A percentile compares a stretch with the other conserved stretches of the same genome.
These are phyloP conservation scores for Tapirus indicus DNA, from an alignment of 2,797 vertebrate species.

Conservation along the genomic window DNA sequence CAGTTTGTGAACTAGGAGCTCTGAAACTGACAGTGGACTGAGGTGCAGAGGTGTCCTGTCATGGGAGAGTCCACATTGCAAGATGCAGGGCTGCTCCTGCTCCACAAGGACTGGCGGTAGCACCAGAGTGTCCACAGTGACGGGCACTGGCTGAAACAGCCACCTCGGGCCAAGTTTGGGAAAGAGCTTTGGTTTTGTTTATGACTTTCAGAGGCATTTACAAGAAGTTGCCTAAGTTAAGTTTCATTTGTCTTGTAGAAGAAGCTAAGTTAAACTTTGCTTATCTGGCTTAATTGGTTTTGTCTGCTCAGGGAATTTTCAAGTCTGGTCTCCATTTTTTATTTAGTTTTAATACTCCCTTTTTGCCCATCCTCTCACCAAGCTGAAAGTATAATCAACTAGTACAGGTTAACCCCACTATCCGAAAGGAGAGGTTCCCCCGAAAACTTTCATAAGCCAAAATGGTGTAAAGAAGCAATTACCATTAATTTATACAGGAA, in stretches of 20 bases:
- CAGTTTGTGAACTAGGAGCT: not conserved
- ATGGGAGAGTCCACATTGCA: not conserved
- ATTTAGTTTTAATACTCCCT: not conserved
- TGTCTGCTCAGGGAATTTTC: not conserved
- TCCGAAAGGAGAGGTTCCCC: too few species aligned
- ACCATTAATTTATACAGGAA: too few species aligned
- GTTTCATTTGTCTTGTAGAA: not conserved
- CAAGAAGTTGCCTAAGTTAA: not conserved
- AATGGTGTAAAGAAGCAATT: too few species aligned
- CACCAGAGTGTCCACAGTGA: not conserved
- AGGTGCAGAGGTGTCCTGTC: not conserved
- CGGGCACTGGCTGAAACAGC: not conserved
- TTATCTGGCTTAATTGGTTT: not conserved
- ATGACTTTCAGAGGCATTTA: not conserved
- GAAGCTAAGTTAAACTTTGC: not conserved
- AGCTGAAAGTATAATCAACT: not conserved
- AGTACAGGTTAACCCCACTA: too few species aligned
- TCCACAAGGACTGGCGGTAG: not conserved
- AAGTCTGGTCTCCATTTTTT: not conserved
- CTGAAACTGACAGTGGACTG: not conserved
- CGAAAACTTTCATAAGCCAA: too few species aligned
- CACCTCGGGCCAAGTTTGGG: not conserved
- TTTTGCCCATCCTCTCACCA: not conserved
- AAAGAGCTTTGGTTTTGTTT: not conserved
- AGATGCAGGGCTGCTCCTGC: not conserved